phyloP scores from a whole-genome alignment of 1,140 invertebrate genomes.

The Sycophila sp. region DNA sequence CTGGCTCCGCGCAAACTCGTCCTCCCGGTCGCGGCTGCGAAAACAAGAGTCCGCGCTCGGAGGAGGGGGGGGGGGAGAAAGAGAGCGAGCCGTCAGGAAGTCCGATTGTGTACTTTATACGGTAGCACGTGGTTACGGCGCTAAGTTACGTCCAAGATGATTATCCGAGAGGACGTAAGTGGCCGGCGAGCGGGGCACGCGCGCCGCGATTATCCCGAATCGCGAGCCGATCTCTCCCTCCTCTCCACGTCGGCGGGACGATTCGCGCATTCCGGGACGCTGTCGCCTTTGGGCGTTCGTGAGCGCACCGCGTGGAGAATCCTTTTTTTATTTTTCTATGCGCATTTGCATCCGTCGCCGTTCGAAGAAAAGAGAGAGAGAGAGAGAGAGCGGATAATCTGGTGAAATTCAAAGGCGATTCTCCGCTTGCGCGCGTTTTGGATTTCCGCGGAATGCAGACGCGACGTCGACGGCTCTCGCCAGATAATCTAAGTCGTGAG shows the following conservation, averaged over 20 bases:
- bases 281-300: slow-evolving; percentile 34
- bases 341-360: too few species aligned
- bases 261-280: slow-evolving; percentile 14
- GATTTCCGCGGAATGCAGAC: slow-evolving; percentile 16
- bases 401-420: slow-evolving; percentile 40
- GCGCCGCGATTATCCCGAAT: slow-evolving; percentile 46
- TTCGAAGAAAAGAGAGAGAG: too few species aligned
- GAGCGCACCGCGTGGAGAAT: not conserved
- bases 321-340: slow-evolving; percentile 13
- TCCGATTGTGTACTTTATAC: slow-evolving; percentile 42
- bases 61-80: not conserved
- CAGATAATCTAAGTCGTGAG: slow-evolving; percentile 36
- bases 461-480: not conserved
- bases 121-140: slow-evolving; percentile 43
- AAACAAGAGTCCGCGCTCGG: not conserved
- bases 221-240: slow-evolving; percentile 42
- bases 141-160: slow-evolving; percentile 52
- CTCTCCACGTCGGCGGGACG: not conserved
- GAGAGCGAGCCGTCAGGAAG: slow-evolving; percentile 30
- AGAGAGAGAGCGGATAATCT: slow-evolving; percentile 29
- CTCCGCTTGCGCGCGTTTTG: slow-evolving; percentile 19
- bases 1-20: not conserved
- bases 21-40: too few species aligned
- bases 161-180: slow-evolving; percentile 51
- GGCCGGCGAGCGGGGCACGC: slow-evolving; percentile 43